phyloP scores from a whole-genome alignment of 2,113 vertebrate genomes.

The Rhea pennata region DNA sequence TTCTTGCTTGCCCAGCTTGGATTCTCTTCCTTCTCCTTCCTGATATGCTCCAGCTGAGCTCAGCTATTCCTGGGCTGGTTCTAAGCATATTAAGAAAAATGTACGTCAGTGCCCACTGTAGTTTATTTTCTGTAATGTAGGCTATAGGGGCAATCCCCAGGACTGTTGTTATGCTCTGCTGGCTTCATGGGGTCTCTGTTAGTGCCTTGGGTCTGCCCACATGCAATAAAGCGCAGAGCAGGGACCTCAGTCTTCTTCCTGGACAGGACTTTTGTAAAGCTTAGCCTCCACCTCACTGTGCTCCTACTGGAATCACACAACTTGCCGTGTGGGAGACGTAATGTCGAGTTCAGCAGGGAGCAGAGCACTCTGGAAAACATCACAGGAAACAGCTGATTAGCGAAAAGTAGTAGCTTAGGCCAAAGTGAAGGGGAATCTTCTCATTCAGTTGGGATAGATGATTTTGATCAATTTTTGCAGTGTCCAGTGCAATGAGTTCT shows the following conservation, averaged over 20 bases:
- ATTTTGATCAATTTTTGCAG: slow-evolving; percentile 72
- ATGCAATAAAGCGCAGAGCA: not conserved
- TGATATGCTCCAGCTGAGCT: slow-evolving; percentile 57
- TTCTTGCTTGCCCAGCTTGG: slow-evolving; percentile 63
- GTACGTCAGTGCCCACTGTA: not conserved
- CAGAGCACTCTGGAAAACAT: slow-evolving; percentile 59
- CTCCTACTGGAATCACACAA: not conserved
- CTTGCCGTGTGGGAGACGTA: not conserved
- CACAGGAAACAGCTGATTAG: slow-evolving; percentile 68
- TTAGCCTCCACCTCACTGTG: not conserved
- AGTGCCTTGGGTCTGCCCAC: fast-evolving
- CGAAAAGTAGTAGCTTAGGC: slow-evolving; percentile 48
- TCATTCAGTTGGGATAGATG: slow-evolving; percentile 68
- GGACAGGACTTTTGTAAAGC: not conserved
- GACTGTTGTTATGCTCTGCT: not conserved
- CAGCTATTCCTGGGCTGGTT: slow-evolving; percentile 56
- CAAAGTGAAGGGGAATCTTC: slow-evolving; percentile 71
- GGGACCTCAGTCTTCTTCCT: not conserved
- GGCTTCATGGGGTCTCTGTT: not conserved
- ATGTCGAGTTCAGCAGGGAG: slow-evolving; percentile 27
- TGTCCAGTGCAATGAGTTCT: slow-evolving; percentile 46
- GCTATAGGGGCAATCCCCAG: not conserved
- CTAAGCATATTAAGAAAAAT: slow-evolving; percentile 33
- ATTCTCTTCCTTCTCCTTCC: slow-evolving; percentile 67
- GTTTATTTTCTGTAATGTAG: not conserved